Percentiles rank a stretch among this genome's conserved stretches.
Conservation (phyloP, 2,888 invertebrate genomes). For the Polyommatus iphigenia region DNA sequence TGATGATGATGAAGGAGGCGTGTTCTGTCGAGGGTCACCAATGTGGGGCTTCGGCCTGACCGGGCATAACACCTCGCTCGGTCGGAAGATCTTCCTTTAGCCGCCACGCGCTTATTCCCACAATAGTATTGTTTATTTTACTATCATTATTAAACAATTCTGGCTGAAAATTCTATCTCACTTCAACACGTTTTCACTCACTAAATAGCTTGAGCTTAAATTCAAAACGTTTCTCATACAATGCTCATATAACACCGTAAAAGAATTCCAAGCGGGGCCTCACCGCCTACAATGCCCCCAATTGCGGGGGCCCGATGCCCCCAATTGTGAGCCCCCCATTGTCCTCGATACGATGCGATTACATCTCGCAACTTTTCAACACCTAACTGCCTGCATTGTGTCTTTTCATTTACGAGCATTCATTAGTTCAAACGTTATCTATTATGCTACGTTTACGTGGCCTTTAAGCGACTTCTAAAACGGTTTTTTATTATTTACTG, state of each 20-base stretch:
- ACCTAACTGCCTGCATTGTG: conserved; percentile 31
- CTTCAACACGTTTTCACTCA: too few relatives aligned
- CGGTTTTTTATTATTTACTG: not conserved
- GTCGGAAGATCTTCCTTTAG: too few relatives aligned
- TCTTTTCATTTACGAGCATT: conserved; percentile 30
- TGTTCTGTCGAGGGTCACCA: too few relatives aligned
- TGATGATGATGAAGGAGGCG: too few relatives aligned
- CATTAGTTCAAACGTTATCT: conserved; percentile 28
- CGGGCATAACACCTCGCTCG: too few relatives aligned
- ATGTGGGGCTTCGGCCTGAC: too few relatives aligned
- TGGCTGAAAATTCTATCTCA: too few relatives aligned
- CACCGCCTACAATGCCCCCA: conserved; percentile 11
- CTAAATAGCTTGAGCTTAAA: not conserved
- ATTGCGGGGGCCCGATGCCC: conserved; percentile 25
- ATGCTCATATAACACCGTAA: not conserved
- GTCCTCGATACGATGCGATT: conserved; percentile 24
- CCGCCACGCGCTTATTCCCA: too few relatives aligned
- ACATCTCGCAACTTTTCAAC: conserved; percentile 31
- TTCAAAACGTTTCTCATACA: not conserved
- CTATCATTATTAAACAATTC: too few relatives aligned
- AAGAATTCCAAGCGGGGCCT: conserved; percentile 1
- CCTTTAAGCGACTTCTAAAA: not conserved
- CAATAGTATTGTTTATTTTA: too few relatives aligned
- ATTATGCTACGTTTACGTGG: conserved; percentile 12
- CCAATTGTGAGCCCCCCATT: conserved; percentile 21